Base-by-base conservation (phyloP, 2,888 invertebrate species). In the Drosophila lacicola region DNA sequence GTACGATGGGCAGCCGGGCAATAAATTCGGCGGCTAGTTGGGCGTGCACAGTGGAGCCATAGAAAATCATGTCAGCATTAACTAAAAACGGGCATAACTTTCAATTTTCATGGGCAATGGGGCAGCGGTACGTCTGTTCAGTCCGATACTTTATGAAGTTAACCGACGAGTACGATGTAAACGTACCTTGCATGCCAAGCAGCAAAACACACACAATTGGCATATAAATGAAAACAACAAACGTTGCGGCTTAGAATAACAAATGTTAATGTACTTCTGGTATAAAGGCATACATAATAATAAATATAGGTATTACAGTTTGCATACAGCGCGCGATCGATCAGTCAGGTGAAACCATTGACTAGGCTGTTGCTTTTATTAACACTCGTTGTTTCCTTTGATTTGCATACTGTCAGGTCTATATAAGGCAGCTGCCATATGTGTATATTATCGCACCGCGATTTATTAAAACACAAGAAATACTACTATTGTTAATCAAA, bases 81-180 rank as follows among this genome's bases (percentile, higher is more conserved):
- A 62, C 70, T 69, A 65, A 72, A 77, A 69, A 74, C 61, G 65
- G 56, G 53, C 74, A 82, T 75, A 78, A 89, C 85, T 85, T 89
- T 85, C 88, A 80, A 66, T 85, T 85, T 85, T 80, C 83, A 89
- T 82, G 78, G 88, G 83, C 87, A 70, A 51, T 61, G 62, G 34
- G 39, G 72, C 64, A 73, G 57, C 67, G 58, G 82, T 76, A 55
- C 19, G 61, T 57, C 51, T 9, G 49, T 45, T 39, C 50, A 58
- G 61, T 62, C 45, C 33, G 57, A 14, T 19, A 54, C 61, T 72
- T 67, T 65, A 58, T 80, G 77, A 73, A 73, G 73, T 80, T 65
- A 70, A 58, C 74, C 72, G 82, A 78, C 45, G 45, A 39, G 58
- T 19, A 46, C 25, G 45, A 53, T 44, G 55, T 33, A 65, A 61